Evolutionary conservation across 2,113 vertebrate species (phyloP), one percentile per base, ranked within the genome.

Genomic region (Hepsetus odoe): DNA sequence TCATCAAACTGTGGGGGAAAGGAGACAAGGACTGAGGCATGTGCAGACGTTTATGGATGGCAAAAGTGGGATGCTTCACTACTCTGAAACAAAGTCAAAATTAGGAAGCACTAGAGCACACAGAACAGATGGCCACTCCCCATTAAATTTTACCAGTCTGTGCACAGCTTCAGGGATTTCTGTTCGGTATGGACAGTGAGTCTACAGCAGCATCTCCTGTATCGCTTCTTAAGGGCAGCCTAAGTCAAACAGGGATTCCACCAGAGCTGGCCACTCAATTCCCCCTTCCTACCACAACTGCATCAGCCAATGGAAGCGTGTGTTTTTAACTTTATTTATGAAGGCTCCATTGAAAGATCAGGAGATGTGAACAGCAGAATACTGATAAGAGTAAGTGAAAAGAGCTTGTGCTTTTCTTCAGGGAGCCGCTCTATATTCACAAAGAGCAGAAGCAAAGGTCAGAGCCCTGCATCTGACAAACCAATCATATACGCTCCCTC

Each of bases 371-470:
- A 62, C 59, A 79, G 49, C 38, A 10, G 76, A 66, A 80, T 83
- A 58, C 67, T 80, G 82, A 83, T 82, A 68, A 66, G 80, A 40
- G 14, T 65, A 51, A 44, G 42, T 79, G 69, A 78, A 80, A 82
- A 74, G 77, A 77, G 6, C 28, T 61, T 61, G 22, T 58, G 20
- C 20, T 61, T 74, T 49, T 81, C 80, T 84, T 83, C 18, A 24
- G 74, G 67, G 72, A 83, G 69, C 51, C 74, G 28, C 64, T 84
- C 73, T 76, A 68, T 81, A 78, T 80, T 76, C 73, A 70, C 59
- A 72, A 69, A 42, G 72, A 73, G 66, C 11, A 65, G 26, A 79
- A 83, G 61, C 72, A 84, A 84, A 84, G 83, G 83, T 84, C 80
- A 84, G 68, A 68, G 70, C 62, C 69, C 71, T 35, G 69, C 24